Evolutionary conservation across 2,888 invertebrate genomes (phyloP).

Genomic region (Diachrysia chrysitis): DNA sequence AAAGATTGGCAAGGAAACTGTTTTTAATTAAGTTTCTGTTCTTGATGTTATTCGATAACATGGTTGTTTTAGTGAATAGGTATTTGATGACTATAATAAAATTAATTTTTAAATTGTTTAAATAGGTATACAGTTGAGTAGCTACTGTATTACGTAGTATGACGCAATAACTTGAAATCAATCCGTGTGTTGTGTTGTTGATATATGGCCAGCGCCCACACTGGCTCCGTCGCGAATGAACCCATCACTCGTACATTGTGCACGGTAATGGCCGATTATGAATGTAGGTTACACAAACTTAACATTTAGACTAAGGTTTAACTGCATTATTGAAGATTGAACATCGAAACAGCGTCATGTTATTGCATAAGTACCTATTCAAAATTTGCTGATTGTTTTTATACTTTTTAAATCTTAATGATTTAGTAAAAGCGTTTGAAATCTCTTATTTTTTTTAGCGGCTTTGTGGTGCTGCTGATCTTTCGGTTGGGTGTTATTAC

Average conservation of each 20-base stretch:
- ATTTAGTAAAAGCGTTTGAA: too few relatives aligned
- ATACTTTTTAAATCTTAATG: not conserved
- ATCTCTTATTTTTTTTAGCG: not conserved
- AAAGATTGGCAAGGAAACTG: too few relatives aligned
- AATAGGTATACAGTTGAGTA: conserved; percentile 34
- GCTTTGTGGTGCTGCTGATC: not conserved
- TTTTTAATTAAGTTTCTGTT: not conserved
- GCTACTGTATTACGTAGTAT: conserved; percentile 66
- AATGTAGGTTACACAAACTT: conserved; percentile 67
- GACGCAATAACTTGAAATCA: conserved; percentile 65
- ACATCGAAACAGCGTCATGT: not conserved
- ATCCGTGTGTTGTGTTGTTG: conserved; percentile 58
- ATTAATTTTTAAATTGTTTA: conserved; percentile 25
- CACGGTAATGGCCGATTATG: conserved; percentile 67
- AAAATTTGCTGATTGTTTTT: not conserved
- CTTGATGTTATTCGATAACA: not conserved
- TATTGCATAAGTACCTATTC: not conserved
- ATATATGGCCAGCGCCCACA: conserved; percentile 78
- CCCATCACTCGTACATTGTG: conserved; percentile 63
- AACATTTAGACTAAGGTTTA: conserved; percentile 35
- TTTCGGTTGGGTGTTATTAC: not conserved
- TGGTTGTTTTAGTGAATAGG: not conserved
- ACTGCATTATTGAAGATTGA: conserved; percentile 8
- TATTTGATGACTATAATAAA: not conserved
- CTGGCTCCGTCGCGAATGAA: conserved; percentile 54